Conservation (phyloP, 2,888 invertebrate species). For the Liopterus haemorrhoidalis region DNA sequence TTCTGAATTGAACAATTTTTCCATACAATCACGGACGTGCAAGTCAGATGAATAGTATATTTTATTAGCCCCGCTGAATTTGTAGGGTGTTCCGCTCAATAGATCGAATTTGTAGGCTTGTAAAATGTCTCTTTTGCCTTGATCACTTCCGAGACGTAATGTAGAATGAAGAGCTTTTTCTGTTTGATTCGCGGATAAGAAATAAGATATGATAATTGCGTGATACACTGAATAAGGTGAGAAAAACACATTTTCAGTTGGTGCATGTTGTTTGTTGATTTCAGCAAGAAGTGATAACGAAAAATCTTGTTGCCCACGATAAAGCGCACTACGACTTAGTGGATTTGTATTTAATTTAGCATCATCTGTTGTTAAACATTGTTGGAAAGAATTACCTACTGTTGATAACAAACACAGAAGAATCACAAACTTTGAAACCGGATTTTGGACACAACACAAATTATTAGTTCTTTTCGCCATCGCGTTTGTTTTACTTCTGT, state of each 20-base stretch:
- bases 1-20: constrained; percentile 59
- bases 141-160: constrained; percentile 53
- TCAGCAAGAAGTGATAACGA: constrained; percentile 64
- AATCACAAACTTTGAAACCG: too few species aligned
- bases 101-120: constrained; percentile 69
- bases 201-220: constrained; percentile 71
- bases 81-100: constrained; percentile 46
- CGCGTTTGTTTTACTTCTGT: too few species aligned
- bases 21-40: constrained; percentile 61
- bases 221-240: constrained; percentile 84
- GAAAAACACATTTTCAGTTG: constrained; percentile 74
- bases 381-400: constrained; percentile 35
- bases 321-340: constrained; percentile 46
- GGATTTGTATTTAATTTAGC: constrained; percentile 37
- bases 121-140: constrained; percentile 66
- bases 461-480: too few species aligned
- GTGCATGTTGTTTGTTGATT: constrained; percentile 55
- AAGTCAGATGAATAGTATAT: constrained; percentile 61
- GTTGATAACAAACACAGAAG: too few species aligned
- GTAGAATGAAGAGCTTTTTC: constrained; percentile 59
- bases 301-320: constrained; percentile 60
- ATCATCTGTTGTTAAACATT: constrained; percentile 50
- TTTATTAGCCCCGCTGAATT: constrained; percentile 71
- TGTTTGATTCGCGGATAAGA: constrained; percentile 66
- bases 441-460: too few species aligned